phyloP scores from a whole-genome alignment of 2,888 invertebrate genomes.

The Seira musarum region DNA sequence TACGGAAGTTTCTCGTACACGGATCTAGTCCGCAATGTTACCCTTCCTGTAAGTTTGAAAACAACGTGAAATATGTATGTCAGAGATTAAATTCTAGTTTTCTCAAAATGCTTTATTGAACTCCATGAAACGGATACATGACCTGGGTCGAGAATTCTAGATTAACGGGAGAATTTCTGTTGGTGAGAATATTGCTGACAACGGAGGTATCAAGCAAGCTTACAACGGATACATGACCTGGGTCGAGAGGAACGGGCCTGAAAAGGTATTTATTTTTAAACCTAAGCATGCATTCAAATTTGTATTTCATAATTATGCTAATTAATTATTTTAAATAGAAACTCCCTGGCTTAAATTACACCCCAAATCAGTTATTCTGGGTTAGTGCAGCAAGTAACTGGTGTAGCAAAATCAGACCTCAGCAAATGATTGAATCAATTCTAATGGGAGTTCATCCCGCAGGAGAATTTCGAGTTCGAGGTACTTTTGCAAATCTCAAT shows the following conservation, averaged over 20 bases:
- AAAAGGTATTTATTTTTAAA: slow-evolving; percentile 46
- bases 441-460: slow-evolving; percentile 72
- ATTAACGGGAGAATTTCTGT: slow-evolving; percentile 87
- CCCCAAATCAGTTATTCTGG: slow-evolving; percentile 64
- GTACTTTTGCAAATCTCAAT: slow-evolving; percentile 71
- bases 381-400: slow-evolving; percentile 60
- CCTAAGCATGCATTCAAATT: too few species aligned
- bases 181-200: slow-evolving; percentile 96
- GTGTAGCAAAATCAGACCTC: slow-evolving; percentile 78
- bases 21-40: slow-evolving; percentile 70
- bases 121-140: too few species aligned
- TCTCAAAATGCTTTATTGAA: background rate
- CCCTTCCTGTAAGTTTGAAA: slow-evolving; percentile 51
- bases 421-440: slow-evolving; percentile 74
- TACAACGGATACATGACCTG: slow-evolving; percentile 62
- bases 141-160: too few species aligned
- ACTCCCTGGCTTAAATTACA: slow-evolving; percentile 60
- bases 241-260: slow-evolving; percentile 55
- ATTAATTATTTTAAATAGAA: slow-evolving; percentile 44
- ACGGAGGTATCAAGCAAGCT: slow-evolving; percentile 85
- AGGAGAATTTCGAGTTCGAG: slow-evolving; percentile 71
- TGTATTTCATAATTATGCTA: too few species aligned
- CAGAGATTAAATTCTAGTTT: background rate
- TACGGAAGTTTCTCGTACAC: slow-evolving; percentile 73
- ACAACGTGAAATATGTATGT: background rate